Base-by-base conservation (phyloP, 2,888 invertebrate genomes). In the Nebria brevicollis region DNA sequence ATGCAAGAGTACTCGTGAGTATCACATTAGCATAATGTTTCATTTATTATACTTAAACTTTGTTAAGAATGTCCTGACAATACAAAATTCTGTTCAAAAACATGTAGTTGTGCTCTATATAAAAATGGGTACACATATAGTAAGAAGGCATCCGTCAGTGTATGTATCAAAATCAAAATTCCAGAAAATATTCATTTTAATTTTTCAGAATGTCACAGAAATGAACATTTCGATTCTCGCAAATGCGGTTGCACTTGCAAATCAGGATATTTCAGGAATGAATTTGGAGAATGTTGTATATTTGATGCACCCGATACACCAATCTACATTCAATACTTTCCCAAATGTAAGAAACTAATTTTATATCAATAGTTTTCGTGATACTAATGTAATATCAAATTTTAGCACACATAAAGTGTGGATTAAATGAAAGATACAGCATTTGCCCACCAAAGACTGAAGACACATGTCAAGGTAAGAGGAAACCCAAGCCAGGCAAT, bases 391-490 rank as follows among this genome's bases (percentile, higher is more conserved):
- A 54, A 8, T 54, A 11, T 54, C 13, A 54, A 65, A 66, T 66
- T 11, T 65, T 25, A 64, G 8, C 6, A 43, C 11, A 26, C 73
- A 20, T 78, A 77, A 43, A 13, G 66, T 79, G 79, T 43, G 10
- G 34, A 20, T 15, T 66, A n/a, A 74, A 79, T 41, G 79, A 80
- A 75, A n/a, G 20, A 4, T 75, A n/a, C 41, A 43, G 6, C 11
- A 11, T 42, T 11, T 79, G 25, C 65, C 73, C 74, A 42, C 13
- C 68, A 20, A 6, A 15, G n/a, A 42, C 25, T 20, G 78, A 79
- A 66, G 8, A 25, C 1, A 79, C 78, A 66, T 79, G 78, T 25
- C 65, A 65, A 10, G 78, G 74, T 42, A 25, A 66, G 11, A 73
- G 74, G 66, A 65, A 13, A 13, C 6, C 66, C 41, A n/a, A 74